A percentile compares a stretch with the other conserved stretches of the same genome.
Conservation (phyloP, 2,888 invertebrate species). For the Branchinecta sandiegonensis region DNA sequence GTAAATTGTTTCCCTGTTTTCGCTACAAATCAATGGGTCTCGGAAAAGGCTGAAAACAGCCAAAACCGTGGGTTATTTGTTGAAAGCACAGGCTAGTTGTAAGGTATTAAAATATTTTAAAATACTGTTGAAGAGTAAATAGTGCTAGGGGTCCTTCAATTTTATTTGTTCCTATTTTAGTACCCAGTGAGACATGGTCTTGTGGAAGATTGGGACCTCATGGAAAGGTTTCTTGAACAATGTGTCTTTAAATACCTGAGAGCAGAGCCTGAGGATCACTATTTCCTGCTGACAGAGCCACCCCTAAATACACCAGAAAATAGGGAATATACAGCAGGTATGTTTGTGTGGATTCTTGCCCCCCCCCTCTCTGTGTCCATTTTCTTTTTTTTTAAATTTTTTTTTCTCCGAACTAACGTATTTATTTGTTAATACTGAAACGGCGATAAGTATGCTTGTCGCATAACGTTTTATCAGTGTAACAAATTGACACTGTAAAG, state of each 20-base stretch:
- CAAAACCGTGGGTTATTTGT: too few relatives aligned
- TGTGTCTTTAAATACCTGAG: conserved; percentile 97
- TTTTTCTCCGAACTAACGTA: neutral
- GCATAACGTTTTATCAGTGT: too few relatives aligned
- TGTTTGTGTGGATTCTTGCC: neutral
- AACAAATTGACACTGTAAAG: too few relatives aligned
- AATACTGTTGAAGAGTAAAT: too few relatives aligned
- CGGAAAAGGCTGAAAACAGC: too few relatives aligned
- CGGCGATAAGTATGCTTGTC: too few relatives aligned
- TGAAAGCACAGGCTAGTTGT: too few relatives aligned
- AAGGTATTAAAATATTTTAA: too few relatives aligned
- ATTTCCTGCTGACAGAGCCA: conserved; percentile 94
- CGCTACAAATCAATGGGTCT: too few relatives aligned
- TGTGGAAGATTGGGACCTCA: conserved; percentile 99
- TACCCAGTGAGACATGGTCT: conserved; percentile 98
- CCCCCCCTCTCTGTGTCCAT: neutral
- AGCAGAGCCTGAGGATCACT: conserved; percentile 98
- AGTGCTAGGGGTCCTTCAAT: too few relatives aligned
- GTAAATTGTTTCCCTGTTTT: too few relatives aligned
- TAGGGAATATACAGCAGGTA: conserved; percentile 66
- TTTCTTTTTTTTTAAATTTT: neutral
- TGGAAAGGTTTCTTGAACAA: conserved; percentile 97
- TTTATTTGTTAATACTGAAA: neutral
- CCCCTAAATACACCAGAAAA: conserved; percentile 99
- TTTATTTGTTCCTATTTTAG: conserved; percentile 37